Evolutionary conservation across 1,140 invertebrate species (phyloP), one percentile per base, ranked within the genome.

Genomic region (Tetramorium alpestre): DNA sequence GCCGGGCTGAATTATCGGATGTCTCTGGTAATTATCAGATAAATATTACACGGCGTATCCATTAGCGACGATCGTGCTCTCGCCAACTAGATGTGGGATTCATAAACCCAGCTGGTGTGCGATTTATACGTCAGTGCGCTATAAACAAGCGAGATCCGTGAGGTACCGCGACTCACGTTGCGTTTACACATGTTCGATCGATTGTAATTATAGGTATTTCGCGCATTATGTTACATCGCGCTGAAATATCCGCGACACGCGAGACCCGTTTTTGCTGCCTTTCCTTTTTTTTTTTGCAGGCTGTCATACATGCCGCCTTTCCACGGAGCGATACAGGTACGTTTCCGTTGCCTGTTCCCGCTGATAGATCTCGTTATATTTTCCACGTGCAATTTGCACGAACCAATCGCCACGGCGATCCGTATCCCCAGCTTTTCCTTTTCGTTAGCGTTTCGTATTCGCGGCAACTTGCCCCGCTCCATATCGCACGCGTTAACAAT

Each of bases 11-110:
- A 78, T 78, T 78, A 78, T 85, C 62, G 84, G 75, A 85, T 28
- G 84, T 85, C 84, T 85, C 73, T 81, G 49, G 47, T 85, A 85
- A 76, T 85, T 85, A 77, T 85, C 82, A 77, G 58, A 65, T 85
- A 85, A 77, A 77, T 77, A 77, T 78, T 78, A 76, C 84, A 78
- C 84, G 47, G 44, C 58, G 44, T 85, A 81, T 77, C 84, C 80
- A 84, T 84, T 84, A 84, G 75, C 58, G 62, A 22, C 47, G 73
- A 78, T 76, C 75, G 47, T 44, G 64, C 69, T 44, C 81, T 7
- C 47, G 60, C 60, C 47, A n/a, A 47, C 22, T 56, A 54, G 58
- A 78, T 85, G 41, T 4, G 28, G 44, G 28, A 65, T 67, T 78
- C 80, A 84, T 84, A 84, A 75, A 84, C 54, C 69, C 22, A 25